phyloP scores from a whole-genome alignment of 2,888 invertebrate genomes.

The Eupithecia dodoneata region DNA sequence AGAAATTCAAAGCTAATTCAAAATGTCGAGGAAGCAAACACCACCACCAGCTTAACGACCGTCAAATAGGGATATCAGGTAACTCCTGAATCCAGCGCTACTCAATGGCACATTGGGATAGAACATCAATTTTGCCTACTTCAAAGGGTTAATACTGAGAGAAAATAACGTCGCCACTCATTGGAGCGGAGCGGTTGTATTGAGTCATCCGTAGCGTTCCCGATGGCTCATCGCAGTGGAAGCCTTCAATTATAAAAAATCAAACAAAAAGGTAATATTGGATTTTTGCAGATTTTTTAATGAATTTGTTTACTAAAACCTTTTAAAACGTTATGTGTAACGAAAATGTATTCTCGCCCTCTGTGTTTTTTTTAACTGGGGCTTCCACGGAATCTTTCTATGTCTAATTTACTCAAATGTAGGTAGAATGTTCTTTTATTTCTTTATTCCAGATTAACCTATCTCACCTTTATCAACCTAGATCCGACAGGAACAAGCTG shows the following conservation, averaged over 20 bases:
- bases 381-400: neutral
- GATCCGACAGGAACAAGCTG: neutral
- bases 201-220: neutral
- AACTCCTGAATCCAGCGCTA: neutral
- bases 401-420: neutral
- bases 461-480: conserved; percentile 1
- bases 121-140: neutral
- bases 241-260: neutral
- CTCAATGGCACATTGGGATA: neutral
- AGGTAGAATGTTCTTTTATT: neutral
- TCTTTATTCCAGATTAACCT: neutral
- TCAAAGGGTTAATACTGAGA: neutral
- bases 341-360: neutral
- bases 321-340: neutral
- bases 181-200: neutral
- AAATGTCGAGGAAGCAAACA: neutral
- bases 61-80: neutral
- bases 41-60: neutral
- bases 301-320: neutral
- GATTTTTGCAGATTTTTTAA: neutral
- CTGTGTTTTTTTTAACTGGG: neutral
- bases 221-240: neutral
- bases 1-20: neutral
- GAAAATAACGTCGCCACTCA: neutral
- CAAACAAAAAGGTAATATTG: neutral